Conservation (phyloP, 1,140 invertebrate species). For the Megalopta genalis region DNA sequence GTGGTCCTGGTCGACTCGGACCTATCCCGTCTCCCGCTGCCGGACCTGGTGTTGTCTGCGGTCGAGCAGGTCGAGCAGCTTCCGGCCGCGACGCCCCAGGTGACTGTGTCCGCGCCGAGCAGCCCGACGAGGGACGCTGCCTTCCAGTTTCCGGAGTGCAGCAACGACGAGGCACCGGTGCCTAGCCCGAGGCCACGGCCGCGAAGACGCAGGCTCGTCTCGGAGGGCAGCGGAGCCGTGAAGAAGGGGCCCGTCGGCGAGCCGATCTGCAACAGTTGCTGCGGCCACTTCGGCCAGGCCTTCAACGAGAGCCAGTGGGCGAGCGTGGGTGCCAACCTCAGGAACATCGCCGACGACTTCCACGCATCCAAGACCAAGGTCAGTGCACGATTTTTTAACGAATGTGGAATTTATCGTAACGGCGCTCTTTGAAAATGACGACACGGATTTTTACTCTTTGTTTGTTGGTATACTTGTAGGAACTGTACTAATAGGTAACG, state of each 20-base stretch:
- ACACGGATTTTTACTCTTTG: too few relatives aligned
- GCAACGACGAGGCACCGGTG: constrained; percentile 62
- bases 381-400: constrained; percentile 24
- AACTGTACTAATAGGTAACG: too few relatives aligned
- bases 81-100: constrained; percentile 73
- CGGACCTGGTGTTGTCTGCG: constrained; percentile 76
- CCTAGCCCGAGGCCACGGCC: constrained; percentile 77
- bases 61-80: constrained; percentile 76
- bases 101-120: constrained; percentile 77
- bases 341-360: constrained; percentile 79
- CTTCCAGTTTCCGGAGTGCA: constrained; percentile 79
- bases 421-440: too few relatives aligned
- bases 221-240: constrained; percentile 63
- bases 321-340: constrained; percentile 75
- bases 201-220: constrained; percentile 75
- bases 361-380: constrained; percentile 78
- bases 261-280: constrained; percentile 56
- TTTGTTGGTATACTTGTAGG: too few relatives aligned
- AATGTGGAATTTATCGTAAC: too few relatives aligned
- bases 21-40: constrained; percentile 72
- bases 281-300: constrained; percentile 57
- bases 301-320: constrained; percentile 74
- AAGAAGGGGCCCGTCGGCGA: constrained; percentile 35
- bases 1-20: constrained; percentile 75
- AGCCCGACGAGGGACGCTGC: constrained; percentile 77